These are phyloP conservation scores for Enhydra lutris DNA, from an alignment of 2,113 vertebrate genomes.

Conservation along the genomic window DNA sequence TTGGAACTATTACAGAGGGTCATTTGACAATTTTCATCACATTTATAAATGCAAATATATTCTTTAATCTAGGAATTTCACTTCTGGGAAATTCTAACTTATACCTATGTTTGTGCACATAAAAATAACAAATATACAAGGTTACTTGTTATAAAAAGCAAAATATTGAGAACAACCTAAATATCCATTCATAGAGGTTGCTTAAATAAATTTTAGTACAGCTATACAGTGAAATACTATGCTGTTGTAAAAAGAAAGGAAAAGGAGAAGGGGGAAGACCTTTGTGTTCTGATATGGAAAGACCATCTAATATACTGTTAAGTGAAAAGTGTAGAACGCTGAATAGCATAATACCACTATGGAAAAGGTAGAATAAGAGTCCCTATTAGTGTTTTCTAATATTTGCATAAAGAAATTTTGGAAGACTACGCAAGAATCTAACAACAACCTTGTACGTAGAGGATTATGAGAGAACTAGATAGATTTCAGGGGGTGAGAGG, in stretches of 20 bases:
- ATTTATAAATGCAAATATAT: constrained; percentile 27
- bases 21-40: constrained; percentile 31
- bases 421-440: not conserved
- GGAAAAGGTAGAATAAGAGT: not conserved
- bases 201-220: not conserved
- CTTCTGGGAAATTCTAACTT: not conserved
- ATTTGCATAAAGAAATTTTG: not conserved
- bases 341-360: not conserved
- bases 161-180: not conserved
- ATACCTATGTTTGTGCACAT: not conserved
- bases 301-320: not conserved
- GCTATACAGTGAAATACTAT: not conserved
- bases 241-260: not conserved
- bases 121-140: not conserved
- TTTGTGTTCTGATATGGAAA: not conserved
- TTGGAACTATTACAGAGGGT: not conserved
- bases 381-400: not conserved
- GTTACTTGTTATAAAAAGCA: constrained; percentile 12
- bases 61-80: constrained; percentile 30
- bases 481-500: not conserved
- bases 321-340: not conserved
- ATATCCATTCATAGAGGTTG: not conserved
- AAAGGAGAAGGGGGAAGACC: not conserved
- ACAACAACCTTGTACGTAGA: not conserved
- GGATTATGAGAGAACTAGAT: not conserved